These are phyloP conservation scores for Luffia ferchaultella DNA, from an alignment of 2,888 invertebrate species.

Conservation along the genomic window DNA sequence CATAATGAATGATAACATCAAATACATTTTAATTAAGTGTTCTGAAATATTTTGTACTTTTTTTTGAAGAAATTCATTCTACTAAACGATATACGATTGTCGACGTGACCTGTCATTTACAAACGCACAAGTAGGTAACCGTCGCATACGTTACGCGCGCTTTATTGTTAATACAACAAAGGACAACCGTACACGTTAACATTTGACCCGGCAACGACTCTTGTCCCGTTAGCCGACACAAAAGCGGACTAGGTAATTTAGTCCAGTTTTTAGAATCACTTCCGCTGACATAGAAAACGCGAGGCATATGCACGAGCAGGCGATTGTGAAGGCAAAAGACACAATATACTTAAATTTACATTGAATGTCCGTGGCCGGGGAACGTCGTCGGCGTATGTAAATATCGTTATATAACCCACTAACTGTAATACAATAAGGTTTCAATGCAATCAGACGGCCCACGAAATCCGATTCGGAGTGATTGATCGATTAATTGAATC, in stretches of 20 bases:
- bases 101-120: no score
- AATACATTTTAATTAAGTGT: no score
- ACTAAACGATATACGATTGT: no score
- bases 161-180: neutral
- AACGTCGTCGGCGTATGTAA: slow-evolving; percentile 15
- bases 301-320: slow-evolving; percentile 28
- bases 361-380: slow-evolving; percentile 31
- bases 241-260: slow-evolving; percentile 28
- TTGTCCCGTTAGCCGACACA: slow-evolving; percentile 36
- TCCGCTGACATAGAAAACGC: slow-evolving; percentile 28
- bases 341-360: no score
- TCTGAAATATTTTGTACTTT: no score
- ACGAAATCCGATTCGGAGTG: neutral
- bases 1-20: no score
- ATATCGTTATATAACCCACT: slow-evolving; percentile 13
- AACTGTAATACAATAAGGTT: slow-evolving; percentile 2
- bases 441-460: slow-evolving; percentile 3
- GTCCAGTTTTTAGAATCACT: slow-evolving; percentile 19
- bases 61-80: no score
- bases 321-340: slow-evolving; percentile 25
- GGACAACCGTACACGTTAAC: slow-evolving; percentile 22
- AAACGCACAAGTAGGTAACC: no score
- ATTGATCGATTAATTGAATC: neutral
- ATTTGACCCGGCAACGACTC: slow-evolving; percentile 25
- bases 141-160: neutral